Base-by-base conservation (phyloP, 1,140 invertebrate genomes). In the Centruroides vittatus region DNA sequence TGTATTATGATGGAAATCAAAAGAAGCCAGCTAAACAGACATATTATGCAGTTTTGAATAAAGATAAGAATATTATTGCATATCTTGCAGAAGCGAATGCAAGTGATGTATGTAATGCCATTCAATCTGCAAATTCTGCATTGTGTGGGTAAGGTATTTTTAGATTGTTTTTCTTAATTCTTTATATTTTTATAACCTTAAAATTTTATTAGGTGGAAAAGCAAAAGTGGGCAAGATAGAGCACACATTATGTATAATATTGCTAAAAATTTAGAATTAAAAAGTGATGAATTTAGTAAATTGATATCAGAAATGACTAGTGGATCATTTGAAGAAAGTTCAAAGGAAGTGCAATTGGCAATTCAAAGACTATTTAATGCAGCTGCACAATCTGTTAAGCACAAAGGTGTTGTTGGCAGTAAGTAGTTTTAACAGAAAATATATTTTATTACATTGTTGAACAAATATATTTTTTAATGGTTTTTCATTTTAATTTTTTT, bases 171-270 rank as follows among this genome's bases (percentile, higher is more conserved):
- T 47, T 12, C n/a, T 55, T 49, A 13, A 12, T 50, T 50, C 23
- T 47, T 34, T 57, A 55, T 55, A 35, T 35, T 55, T 48, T 47
- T 5, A 47, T 34, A 5, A 47, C 7, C 5, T 12, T 51, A 6
- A 50, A 51, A n/a, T 36, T 11, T n/a, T 46, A 47, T n/a, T 47
- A 60, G 59, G 4, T 60, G 59, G 59, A 50, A 60, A 55, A 47
- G 6, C 12, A 5, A 35, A 4, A 35, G 10, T 35, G 74, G 73
- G 13, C 74, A 77, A 65, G 76, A 76, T 61, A 67, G 73, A n/a
- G 73, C 75, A 0, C 78, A 80, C 70, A 78, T 79, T 54, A 65
- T 78, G 10, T 77, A 73, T 62, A 78, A 78, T 62, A 67, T 78
- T 66, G 78, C 76, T 6, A 77, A 78, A 65, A 78, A 78, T 61